Base-by-base conservation (phyloP, 92 coral and sea anemone species). In the Pocillopora grandis region DNA sequence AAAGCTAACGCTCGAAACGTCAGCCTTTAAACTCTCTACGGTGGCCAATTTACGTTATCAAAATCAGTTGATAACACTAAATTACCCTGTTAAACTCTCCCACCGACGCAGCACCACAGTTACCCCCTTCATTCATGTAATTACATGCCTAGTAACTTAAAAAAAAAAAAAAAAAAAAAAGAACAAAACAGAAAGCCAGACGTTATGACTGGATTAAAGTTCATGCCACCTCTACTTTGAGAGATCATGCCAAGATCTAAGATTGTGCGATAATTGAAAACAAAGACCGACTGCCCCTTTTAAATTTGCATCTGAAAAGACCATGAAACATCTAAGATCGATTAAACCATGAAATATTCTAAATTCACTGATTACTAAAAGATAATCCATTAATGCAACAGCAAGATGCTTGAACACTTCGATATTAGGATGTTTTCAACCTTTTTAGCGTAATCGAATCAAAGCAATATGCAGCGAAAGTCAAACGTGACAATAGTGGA, bases 401-500 rank as follows among this genome's bases (percentile, higher is more conserved):
- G 66, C 17, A 33, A n/a, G 2, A 35, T 27, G 12, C 16, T 14
- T 55, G 57, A 23, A 57, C 15, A n/a, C 31, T 11, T 27, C 19
- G 33, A 9, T 31, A 23, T 14, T 31, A 56, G 33, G 56, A 18
- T 16, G 73, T 8, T 31, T 80, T 67, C 12, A 5, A 7, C 6
- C 14, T 42, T 78, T 66, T 79, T 80, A 27, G 20, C 19, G 66
- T 31, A 57, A 27, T 13, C 57, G 8, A 37, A 69, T 69, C 42
- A 33, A 59, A 58, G 8, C 64, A 70, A 58, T 80, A 1, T 21
- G 0, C 36, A 59, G 37, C 36, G 33, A 33, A 58, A 48, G 9
- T 19, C 67, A 37, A 60, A 58, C 86, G 67, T 62, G 73, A 27
- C 79, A 74, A 48, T 82, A 82, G 63, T 62, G 86, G 86, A 82